These are phyloP conservation scores for Xiphophorus maculatus DNA, from an alignment of 2,113 vertebrate genomes.

Conservation along the genomic window DNA sequence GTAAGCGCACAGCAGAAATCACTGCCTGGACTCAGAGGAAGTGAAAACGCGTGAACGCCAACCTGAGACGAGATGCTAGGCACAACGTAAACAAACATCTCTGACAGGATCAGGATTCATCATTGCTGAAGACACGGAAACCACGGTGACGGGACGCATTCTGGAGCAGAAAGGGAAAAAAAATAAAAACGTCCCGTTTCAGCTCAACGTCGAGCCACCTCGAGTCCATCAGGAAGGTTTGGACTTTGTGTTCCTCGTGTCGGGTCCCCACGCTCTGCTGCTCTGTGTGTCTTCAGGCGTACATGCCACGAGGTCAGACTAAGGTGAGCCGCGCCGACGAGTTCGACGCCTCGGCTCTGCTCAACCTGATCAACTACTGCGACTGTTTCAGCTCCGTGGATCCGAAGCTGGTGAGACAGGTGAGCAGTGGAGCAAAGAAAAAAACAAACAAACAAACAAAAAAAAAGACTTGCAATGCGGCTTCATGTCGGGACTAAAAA, in stretches of 20 bases:
- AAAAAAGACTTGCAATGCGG: no score
- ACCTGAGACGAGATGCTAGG: neutral
- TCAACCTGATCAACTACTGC: constrained; percentile 85
- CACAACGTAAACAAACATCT: neutral
- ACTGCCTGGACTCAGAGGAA: neutral
- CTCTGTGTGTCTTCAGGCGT: constrained; percentile 74
- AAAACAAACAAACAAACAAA: no score
- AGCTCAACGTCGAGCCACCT: no score
- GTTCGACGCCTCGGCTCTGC: constrained; percentile 84
- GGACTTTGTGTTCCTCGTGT: no score
- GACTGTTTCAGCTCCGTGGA: constrained; percentile 75
- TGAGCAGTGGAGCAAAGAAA: constrained; percentile 42
- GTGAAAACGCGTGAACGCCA: neutral
- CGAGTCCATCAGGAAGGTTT: no score
- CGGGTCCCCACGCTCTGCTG: neutral
- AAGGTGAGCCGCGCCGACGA: constrained; percentile 65
- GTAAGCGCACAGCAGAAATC: neutral
- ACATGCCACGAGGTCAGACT: constrained; percentile 84
- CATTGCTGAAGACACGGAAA: neutral
- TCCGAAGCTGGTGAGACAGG: constrained; percentile 78
- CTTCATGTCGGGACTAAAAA: neutral
- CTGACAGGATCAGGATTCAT: neutral
- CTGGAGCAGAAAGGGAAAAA: no score
- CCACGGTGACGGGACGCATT: neutral
- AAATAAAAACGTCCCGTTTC: neutral